Base-by-base conservation (phyloP, 2,113 vertebrate species). In the Excalfactoria chinensis region DNA sequence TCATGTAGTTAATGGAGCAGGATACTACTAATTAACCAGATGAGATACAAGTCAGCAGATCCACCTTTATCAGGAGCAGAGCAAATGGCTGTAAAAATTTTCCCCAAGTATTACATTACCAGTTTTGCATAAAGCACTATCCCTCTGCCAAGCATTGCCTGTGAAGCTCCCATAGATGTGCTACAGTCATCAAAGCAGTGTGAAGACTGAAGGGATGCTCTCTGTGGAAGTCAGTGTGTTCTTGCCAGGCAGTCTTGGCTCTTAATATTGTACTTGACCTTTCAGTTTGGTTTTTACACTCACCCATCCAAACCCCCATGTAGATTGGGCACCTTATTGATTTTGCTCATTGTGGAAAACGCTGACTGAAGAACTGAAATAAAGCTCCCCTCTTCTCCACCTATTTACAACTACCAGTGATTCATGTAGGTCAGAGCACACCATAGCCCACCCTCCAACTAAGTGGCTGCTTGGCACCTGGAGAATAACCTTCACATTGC, bases 1-100 rank as follows among this genome's bases (percentile, higher is more conserved):
- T 80, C 81, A 64, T 49, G 22, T 44, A 73, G 82, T 81, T 92
- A 93, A 89, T 76, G 80, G 63, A 49, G 49, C 64, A 84, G 15
- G 30, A 19, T 71, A 10, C 37, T 40, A 32, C 46, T 77, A 84
- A 92, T 93, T 90, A 94, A 71, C 40, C 76, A 48, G 58, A 64
- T 37, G 53, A 93, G 62, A 69, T 26, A 64, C 56, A 70, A 62
- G 40, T 37, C 60, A 71, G 13, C 63, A 46, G 64, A 60, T 46
- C 13, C 25, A 48, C 35, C 73, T 92, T 93, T n/a, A 64, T 28
- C 40, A 71, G 48, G 64, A 86, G 28, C 21, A 63, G 68, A 76
- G 51, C 12, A 87, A 85, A 88, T 5, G 15, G 18, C 75, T 89
- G 86, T 8, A 90, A 70, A 78, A 72, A 7, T 30, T 34, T 71